phyloP scores from a whole-genome alignment of 2,113 vertebrate species.

The Gracilinanus agilis region DNA sequence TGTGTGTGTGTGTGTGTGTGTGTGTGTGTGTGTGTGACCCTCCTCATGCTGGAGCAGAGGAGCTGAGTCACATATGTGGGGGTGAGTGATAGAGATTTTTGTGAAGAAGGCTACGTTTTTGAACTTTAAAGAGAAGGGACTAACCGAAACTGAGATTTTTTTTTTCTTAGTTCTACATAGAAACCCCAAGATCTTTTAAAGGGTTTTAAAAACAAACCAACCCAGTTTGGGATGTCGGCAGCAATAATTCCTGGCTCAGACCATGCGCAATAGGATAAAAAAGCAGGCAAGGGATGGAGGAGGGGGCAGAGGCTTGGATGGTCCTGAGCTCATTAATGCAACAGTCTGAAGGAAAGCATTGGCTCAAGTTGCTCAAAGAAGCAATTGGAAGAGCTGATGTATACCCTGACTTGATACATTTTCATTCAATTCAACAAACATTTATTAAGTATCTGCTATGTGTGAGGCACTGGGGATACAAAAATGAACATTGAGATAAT shows the following conservation, averaged over 20 bases:
- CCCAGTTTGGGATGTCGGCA: background rate
- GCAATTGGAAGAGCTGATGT: background rate
- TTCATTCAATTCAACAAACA: constrained; percentile 21
- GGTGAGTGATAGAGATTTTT: constrained; percentile 20
- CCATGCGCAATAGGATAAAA: background rate
- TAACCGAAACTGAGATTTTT: background rate
- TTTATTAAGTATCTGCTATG: background rate
- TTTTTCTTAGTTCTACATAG: constrained; percentile 8
- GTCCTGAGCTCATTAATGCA: background rate
- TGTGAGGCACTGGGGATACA: background rate
- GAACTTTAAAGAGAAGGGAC: constrained; percentile 35
- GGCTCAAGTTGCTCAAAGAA: background rate
- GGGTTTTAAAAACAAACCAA: background rate
- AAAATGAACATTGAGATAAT: background rate
- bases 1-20: background rate
- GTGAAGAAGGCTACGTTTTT: constrained; percentile 35
- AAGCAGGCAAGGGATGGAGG: background rate
- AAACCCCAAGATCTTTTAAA: background rate
- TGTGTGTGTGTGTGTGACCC: background rate
- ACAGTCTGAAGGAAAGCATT: background rate
- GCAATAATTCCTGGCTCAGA: background rate
- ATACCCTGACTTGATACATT: background rate
- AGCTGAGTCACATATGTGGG: background rate
- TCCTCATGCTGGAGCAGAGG: background rate
- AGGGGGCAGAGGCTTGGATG: background rate